These are phyloP conservation scores for Ditylenchus weischeri DNA, from an alignment of 2,888 invertebrate species.

Conservation along the genomic window DNA sequence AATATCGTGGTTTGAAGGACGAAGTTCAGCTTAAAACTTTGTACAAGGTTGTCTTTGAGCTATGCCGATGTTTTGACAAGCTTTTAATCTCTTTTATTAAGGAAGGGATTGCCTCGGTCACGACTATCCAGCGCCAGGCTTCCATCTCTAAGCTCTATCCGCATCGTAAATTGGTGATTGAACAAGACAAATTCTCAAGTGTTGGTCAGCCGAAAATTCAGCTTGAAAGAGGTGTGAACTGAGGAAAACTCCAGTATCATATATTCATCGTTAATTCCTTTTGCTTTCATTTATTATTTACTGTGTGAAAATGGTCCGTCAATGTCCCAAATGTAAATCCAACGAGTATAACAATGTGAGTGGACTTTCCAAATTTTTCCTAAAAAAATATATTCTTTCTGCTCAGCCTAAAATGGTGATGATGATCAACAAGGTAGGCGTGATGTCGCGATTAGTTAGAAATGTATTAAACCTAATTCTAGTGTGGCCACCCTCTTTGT, in stretches of 20 bases:
- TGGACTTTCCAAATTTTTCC: no score
- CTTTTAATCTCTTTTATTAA: not conserved
- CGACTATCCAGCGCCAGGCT: slow-evolving; percentile 16
- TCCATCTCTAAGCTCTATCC: slow-evolving; percentile 22
- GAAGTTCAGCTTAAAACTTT: not conserved
- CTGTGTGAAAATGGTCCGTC: slow-evolving; percentile 53
- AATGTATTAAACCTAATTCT: no score
- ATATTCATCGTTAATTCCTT: no score
- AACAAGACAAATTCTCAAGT: not conserved
- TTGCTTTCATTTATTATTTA: slow-evolving; percentile 29
- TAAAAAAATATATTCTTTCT: no score
- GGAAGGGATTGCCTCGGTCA: slow-evolving; percentile 15
- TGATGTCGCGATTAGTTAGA: no score
- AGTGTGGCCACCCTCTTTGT: slow-evolving; percentile 94
- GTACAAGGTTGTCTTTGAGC: slow-evolving; percentile 10
- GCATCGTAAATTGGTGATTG: slow-evolving; percentile 16
- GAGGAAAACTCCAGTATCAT: no score
- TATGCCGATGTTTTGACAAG: not conserved
- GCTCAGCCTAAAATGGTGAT: slow-evolving; percentile 79
- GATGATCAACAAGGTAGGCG: slow-evolving; percentile 76
- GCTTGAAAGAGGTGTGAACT: no score
- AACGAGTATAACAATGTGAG: slow-evolving; percentile 74
- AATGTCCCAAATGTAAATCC: slow-evolving; percentile 94
- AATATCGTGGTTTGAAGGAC: not conserved
- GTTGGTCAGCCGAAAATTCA: no score